Evolutionary conservation across 2,113 vertebrate species (phyloP), one percentile per base, ranked within the genome.

Genomic region (Cyanistes caeruleus): DNA sequence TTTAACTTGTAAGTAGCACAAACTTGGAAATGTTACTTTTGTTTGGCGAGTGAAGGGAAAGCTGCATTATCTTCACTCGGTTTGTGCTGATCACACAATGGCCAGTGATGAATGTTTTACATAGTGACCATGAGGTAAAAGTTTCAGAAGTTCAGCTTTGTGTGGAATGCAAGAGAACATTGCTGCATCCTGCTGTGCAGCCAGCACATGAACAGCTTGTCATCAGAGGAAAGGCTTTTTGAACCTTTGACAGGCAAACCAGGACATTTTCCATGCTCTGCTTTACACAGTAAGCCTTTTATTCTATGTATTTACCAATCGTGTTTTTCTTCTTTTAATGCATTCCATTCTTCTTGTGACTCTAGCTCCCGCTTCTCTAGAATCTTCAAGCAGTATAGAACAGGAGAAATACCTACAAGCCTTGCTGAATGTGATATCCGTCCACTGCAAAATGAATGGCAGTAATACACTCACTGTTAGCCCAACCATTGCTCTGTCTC

Each of bases 391-490:
- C 97, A 99, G 99, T 93, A 99, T 99, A 92, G 99, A 99, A 91
- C 99, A 99, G 95, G 99, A 99, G 74, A 99, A 99, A 78, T 99
- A 99, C 95, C 98, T 99, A 39, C 99, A 99, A 95, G 99, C 99
- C 81, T 98, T 99, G 94, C 97, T 99, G 74, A 98, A 97, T 96
- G 99, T 99, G 89, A 98, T 99, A 95, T 99, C 99, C 25, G 84
- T 99, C 95, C 98, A 99, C 97, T 99, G 98, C 98, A 99, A 99
- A 97, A 98, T 98, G 93, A 99, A 98, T 72, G 98, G 98, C 92
- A 98, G 91, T 91, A 98, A 97, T 89, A 99, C 98, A 19, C 97
- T 99, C 49, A 98, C 98, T 69, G 98, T 99, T 87, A 98, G 98
- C 93, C 99, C 99, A 63, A 97, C 98, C 69, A 96, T 99, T 70